Conservation (phyloP, 2,113 vertebrate species). For the Petaurus breviceps region DNA sequence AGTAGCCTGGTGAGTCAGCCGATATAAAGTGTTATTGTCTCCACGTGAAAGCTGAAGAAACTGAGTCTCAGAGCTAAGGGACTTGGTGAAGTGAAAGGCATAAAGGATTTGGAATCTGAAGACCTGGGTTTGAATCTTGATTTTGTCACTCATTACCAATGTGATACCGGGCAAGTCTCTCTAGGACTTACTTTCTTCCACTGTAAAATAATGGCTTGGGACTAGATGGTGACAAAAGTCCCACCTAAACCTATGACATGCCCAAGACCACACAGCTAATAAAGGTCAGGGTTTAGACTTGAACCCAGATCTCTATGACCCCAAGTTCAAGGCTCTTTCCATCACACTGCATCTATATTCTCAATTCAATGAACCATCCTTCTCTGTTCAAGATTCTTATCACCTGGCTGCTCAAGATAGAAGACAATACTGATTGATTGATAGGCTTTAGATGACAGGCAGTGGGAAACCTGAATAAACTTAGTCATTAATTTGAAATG, state of each 20-base stretch:
- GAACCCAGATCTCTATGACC: background rate
- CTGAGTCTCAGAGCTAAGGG: background rate
- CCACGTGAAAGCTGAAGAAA: background rate
- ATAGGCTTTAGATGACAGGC: constrained; percentile 54
- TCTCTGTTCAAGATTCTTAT: background rate
- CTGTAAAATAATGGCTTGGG: background rate
- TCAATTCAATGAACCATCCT: fast-evolving
- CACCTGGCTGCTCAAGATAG: fast-evolving
- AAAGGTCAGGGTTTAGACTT: background rate
- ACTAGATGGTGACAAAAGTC: background rate
- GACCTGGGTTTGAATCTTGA: background rate
- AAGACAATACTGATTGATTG: constrained; percentile 46
- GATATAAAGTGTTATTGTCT: background rate
- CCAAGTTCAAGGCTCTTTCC: background rate
- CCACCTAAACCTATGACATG: background rate
- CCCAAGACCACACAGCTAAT: background rate
- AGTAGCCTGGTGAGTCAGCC: too few species aligned
- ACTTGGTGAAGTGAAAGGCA: fast-evolving
- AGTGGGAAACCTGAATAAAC: constrained; percentile 62
- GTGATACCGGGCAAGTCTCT: background rate
- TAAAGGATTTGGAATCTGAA: background rate
- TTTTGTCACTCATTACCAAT: background rate
- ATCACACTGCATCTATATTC: background rate
- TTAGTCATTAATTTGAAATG: constrained; percentile 76
- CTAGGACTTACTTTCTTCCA: background rate